These are phyloP conservation scores for Maniola hyperantus DNA, from an alignment of 2,888 invertebrate species.

Conservation along the genomic window DNA sequence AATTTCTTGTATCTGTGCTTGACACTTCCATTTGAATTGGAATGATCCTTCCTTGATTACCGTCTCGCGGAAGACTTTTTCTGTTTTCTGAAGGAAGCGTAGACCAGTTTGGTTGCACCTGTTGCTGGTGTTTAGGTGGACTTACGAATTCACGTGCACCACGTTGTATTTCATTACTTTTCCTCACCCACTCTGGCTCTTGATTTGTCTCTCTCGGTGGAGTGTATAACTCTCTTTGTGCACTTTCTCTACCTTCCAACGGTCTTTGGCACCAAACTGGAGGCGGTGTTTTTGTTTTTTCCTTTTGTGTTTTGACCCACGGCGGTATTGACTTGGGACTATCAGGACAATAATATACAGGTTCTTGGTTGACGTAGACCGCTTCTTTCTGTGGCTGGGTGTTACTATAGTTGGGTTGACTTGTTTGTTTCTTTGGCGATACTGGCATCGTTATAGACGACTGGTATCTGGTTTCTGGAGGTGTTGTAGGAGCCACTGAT, in stretches of 20 bases:
- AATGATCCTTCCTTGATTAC: slow-evolving; percentile 77
- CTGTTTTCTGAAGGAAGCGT: slow-evolving; percentile 74
- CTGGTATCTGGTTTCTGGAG: slow-evolving; percentile 69
- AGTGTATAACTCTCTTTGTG: slow-evolving; percentile 66
- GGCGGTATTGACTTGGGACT: slow-evolving; percentile 75
- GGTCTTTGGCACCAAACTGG: slow-evolving; percentile 74
- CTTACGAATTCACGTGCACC: slow-evolving; percentile 68
- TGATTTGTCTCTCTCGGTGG: slow-evolving; percentile 68
- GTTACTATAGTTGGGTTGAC: slow-evolving; percentile 60
- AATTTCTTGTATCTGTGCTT: slow-evolving; percentile 62
- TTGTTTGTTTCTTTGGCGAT: slow-evolving; percentile 63
- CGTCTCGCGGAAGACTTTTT: slow-evolving; percentile 70
- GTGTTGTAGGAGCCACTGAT: slow-evolving; percentile 51
- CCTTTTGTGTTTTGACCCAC: slow-evolving; percentile 76
- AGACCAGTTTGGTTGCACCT: slow-evolving; percentile 72
- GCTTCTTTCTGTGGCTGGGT: slow-evolving; percentile 64
- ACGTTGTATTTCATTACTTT: slow-evolving; percentile 71
- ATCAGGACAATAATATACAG: slow-evolving; percentile 72
- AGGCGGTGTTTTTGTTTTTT: slow-evolving; percentile 77
- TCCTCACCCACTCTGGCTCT: slow-evolving; percentile 76
- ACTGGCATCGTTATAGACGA: slow-evolving; percentile 78
- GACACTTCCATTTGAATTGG: slow-evolving; percentile 86
- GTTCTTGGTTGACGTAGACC: slow-evolving; percentile 75
- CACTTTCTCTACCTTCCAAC: slow-evolving; percentile 65
- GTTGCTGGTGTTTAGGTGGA: slow-evolving; percentile 72